Base-by-base conservation (phyloP, 2,113 vertebrate species). In the Dicrurus megarhynchus region DNA sequence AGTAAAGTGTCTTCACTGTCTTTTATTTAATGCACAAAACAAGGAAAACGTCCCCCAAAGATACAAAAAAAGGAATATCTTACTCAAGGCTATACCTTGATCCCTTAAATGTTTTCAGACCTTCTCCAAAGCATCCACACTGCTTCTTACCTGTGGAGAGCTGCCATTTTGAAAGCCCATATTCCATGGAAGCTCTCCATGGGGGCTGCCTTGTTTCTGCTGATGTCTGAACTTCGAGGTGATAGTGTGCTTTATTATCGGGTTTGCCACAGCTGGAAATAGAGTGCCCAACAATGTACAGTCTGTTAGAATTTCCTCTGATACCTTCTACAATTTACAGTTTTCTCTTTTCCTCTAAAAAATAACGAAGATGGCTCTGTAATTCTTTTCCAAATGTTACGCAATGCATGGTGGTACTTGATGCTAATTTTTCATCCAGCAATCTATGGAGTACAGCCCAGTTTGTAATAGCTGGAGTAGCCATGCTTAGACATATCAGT, bases 221-320 rank as follows among this genome's bases (percentile, higher is more conserved):
- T 94, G 92, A 77, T 95, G 92, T 84, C 81, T 96, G 83, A 83
- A 88, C 92, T 96, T 88, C 0, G 81, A 84, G 82, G 76, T 73
- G 89, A 89, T 96, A 84, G 82, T 93, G 61, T 96, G 70, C 93
- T 97, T 96, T 92, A 93, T 97, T 96, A 94, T 56, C 86, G 92
- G 79, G 81, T 90, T 96, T 93, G 46, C 59, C 97, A 81, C 95
- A 90, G 83, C 84, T 96, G 92, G 91, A 95, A 95, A 84, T 74
- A 94, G 84, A 96, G 89, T 74, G 70, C 70, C 84, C 1, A 1
- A 83, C 88, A 92, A 95, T 32, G 74, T 96, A 59, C 87, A 96
- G 87, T 96, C 96, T 97, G 96, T 95, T 96, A 81, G 76, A 94
- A 91, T 96, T 96, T 94, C 87, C 83, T 82, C 80, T 90, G 88